Evolutionary conservation across 2,797 vertebrate species (phyloP), one percentile per base, ranked within the genome.

Genomic region (Anguilla anguilla): DNA sequence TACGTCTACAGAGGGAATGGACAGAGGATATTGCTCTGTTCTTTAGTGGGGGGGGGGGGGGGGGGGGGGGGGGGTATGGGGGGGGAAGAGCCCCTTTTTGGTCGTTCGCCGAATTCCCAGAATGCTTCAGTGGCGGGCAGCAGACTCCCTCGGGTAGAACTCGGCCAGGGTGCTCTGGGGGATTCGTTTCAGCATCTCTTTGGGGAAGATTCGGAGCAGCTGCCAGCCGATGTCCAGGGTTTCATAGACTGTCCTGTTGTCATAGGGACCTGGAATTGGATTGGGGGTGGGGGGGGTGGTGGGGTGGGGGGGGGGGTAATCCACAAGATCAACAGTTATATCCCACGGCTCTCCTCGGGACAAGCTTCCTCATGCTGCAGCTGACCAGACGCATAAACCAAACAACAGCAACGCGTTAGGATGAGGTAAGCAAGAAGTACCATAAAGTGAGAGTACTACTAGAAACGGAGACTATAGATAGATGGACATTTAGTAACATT

Each of bases 51-150:
- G 51, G 39, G 28, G 28, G 25, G 35, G 35, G 35, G 35, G 0
- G 1, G 31, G 31, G 31, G 31, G 31, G 31, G 28, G 28, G 25
- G 35, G 35, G 35, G 35, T n/a, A n/a, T n/a, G 0, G 1, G 31
- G 31, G 31, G 31, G 31, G 31, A 1, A 31, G 35, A 35, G 35
- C 35, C 15, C 10, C 25, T 25, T 10, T 55, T 35, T 11, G 61
- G 59, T 39, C 19, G 25, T 28, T 84, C 2, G 10, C 6, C 13
- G 46, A n/a, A 35, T 10, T 17, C 86, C 49, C 25, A 4, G 61
- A 69, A 89, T 74, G 82, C 2, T 90, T 93, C 93, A 95, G 91
- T 97, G 96, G n/a, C 96, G 96, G 11, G 95, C 93, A 0, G 95
- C 91, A 13, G 96, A 96, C 91, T 97, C 92, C 51, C 90, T 96